Evolutionary conservation across 2,888 invertebrate genomes (phyloP).

Genomic region (Parochlus steinenii): DNA sequence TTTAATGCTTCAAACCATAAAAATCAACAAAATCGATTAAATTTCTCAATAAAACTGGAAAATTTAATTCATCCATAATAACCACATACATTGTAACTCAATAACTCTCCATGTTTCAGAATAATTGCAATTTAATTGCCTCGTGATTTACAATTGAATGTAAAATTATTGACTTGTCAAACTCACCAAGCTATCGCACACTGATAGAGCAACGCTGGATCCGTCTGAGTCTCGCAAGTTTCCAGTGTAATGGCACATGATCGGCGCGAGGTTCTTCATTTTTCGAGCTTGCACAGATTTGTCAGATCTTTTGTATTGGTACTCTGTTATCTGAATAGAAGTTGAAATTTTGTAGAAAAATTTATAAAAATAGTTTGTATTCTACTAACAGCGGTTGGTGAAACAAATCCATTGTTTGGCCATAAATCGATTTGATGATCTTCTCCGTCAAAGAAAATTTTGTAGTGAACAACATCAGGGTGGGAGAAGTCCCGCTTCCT

Average conservation of each 20-base stretch:
- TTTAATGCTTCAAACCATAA: no score
- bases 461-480: slow-evolving; percentile 23
- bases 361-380: no score
- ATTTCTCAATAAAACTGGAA: no score
- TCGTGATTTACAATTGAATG: no score
- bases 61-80: no score
- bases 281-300: slow-evolving; percentile 19
- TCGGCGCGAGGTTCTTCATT: slow-evolving; percentile 18
- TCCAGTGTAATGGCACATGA: slow-evolving; percentile 36
- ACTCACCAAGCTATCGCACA: slow-evolving; percentile 32
- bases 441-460: slow-evolving; percentile 21
- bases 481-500: slow-evolving; percentile 12
- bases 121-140: no score
- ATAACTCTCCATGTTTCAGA: no score
- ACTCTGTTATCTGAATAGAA: slow-evolving; percentile 22
- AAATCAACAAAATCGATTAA: no score
- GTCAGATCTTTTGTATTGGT: slow-evolving; percentile 19
- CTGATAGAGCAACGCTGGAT: slow-evolving; percentile 35
- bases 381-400: slow-evolving; percentile 24
- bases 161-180: no score
- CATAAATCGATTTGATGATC: slow-evolving; percentile 32
- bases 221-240: slow-evolving; percentile 26
- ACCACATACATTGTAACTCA: no score
- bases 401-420: slow-evolving; percentile 34
- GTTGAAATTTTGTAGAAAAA: no score